A percentile compares a stretch with the other conserved stretches of the same genome.
phyloP scores from a whole-genome alignment of 2,888 invertebrate genomes.

The Cotesia congregata region DNA sequence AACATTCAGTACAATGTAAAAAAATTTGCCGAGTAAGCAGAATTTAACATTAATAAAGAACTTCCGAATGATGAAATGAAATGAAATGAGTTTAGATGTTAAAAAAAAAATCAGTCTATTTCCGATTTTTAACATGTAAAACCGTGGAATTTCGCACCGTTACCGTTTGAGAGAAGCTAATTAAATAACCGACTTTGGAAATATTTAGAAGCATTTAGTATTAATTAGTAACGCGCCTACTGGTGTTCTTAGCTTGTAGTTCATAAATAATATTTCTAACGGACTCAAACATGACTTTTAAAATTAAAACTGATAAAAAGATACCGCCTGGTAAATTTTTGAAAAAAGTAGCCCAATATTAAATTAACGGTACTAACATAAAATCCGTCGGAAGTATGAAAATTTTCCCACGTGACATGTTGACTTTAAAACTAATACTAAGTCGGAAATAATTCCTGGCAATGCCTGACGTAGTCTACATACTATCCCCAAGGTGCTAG shows the following conservation, averaged over 20 bases:
- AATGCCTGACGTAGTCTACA: conserved; percentile 40
- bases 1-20: background rate
- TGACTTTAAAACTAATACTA: background rate
- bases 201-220: background rate
- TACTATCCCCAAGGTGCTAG: conserved; percentile 44
- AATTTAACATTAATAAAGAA: too few species aligned
- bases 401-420: background rate
- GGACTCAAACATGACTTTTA: background rate
- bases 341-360: too few species aligned
- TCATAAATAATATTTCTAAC: background rate
- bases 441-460: background rate
- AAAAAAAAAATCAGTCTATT: too few species aligned
- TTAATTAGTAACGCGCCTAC: conserved; percentile 1
- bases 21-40: too few species aligned
- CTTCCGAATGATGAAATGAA: too few species aligned
- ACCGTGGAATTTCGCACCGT: background rate
- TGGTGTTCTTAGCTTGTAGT: background rate
- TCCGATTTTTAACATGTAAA: background rate
- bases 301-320: background rate
- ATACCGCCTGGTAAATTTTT: background rate
- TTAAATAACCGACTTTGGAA: background rate
- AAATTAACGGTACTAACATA: background rate
- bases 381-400: background rate
- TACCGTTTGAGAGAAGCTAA: background rate
- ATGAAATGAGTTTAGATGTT: too few species aligned